Evolutionary conservation across 2,113 vertebrate species (phyloP), one percentile per base, ranked within the genome.

Genomic region (Eretmochelys imbricata): DNA sequence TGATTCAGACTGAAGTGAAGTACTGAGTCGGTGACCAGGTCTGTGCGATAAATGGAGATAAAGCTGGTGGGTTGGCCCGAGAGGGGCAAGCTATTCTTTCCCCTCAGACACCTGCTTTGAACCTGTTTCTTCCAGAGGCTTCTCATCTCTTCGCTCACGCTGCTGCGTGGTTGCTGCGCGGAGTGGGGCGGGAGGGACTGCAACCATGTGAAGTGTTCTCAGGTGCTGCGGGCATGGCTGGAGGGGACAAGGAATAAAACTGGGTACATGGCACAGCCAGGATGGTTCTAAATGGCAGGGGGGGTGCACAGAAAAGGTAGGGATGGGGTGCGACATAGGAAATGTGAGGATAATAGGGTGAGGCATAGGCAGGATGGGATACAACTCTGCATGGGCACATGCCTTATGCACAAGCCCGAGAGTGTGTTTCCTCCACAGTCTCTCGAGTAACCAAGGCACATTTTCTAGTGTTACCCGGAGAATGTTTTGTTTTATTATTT

Each of bases 51-150:
- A 82, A 85, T 86, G 57, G 89, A 57, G 89, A 55, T 38, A 51
- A 92, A 91, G 89, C 78, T 51, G 29, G 81, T 8, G 14, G 31
- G 88, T 93, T 6, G 12, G 46, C 82, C 65, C 11, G 25, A 75
- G 80, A 72, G n/a, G 85, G 35, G 20, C 81, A 42, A 50, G 82
- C 9, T 50, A 35, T 20, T 19, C 62, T 6, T 0, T 27, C 14
- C 0, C 0, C 53, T 78, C 27, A 22, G 55, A 50, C 85, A 38
- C 72, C 51, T 55, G 49, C 80, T 88, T 49, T 69, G 38, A 85
- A 93, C 65, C 22, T 38, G 89, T 54, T 82, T 88, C 89, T 95
- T 91, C 78, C 6, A 53, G 93, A 93, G 85, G 72, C 82, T 96
- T 91, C 93, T 82, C 0, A 0, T 48, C 51, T 93, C 80, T 78